These are phyloP conservation scores for Marmota flaviventris DNA, from an alignment of 2,113 vertebrate species.

Conservation along the genomic window DNA sequence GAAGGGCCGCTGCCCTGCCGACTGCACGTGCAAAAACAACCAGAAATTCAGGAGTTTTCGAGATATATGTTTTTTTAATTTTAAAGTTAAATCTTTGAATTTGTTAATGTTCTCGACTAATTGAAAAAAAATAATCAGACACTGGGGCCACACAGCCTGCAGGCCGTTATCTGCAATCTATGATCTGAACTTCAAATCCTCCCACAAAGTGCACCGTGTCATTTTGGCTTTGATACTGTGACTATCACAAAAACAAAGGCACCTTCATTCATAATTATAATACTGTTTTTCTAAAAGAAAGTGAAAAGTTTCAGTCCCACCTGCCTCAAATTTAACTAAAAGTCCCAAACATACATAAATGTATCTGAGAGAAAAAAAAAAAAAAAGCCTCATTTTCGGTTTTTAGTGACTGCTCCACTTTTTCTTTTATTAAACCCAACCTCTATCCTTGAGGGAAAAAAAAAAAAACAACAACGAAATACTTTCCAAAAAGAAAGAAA, in stretches of 20 bases:
- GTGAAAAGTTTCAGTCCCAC: neutral
- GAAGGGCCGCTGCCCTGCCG: neutral
- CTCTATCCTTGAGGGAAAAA: neutral
- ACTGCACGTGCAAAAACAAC: neutral
- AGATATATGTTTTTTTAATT: neutral
- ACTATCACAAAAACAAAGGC: neutral
- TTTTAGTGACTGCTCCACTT: neutral
- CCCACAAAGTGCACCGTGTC: neutral
- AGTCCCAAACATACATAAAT: neutral
- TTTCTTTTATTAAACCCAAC: no score
- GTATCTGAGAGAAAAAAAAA: slow-evolving; percentile 13
- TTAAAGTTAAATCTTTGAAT: neutral
- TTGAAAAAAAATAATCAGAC: neutral
- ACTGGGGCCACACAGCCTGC: neutral
- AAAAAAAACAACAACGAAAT: neutral
- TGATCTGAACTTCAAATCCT: neutral
- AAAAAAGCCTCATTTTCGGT: neutral
- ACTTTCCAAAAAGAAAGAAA: neutral
- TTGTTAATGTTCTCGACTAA: neutral
- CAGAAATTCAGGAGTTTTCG: neutral
- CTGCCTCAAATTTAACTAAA: neutral
- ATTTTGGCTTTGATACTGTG: neutral
- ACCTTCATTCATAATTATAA: neutral
- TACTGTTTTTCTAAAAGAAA: neutral
- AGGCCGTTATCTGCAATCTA: neutral